These are phyloP conservation scores for Herpailurus yagouaroundi DNA, from an alignment of 2,113 vertebrate species.

Conservation along the genomic window DNA sequence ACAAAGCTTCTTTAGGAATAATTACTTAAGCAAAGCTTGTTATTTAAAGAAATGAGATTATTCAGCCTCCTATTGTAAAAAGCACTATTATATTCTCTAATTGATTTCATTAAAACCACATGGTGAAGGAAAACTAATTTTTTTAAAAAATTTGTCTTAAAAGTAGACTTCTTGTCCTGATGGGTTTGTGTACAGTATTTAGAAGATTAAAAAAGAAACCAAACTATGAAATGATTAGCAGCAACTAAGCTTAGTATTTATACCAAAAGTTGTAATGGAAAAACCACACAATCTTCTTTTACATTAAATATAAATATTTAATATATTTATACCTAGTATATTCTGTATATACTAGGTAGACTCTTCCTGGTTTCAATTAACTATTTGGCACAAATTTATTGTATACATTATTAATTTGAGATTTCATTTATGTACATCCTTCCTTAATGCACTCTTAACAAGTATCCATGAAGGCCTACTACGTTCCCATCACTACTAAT, in stretches of 20 bases:
- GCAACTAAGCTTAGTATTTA: neutral
- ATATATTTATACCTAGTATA: no score
- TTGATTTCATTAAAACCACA: neutral
- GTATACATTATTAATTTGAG: neutral
- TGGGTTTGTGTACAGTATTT: neutral
- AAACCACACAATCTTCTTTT: neutral
- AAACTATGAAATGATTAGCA: neutral
- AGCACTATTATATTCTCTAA: neutral
- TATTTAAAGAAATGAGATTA: neutral
- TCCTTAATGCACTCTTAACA: neutral
- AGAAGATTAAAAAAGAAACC: neutral
- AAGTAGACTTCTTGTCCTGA: neutral
- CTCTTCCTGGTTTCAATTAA: neutral
- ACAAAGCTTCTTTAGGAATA: neutral
- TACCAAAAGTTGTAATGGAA: neutral
- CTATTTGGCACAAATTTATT: neutral
- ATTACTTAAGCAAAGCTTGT: neutral
- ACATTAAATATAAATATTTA: neutral
- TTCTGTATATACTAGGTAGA: no score
- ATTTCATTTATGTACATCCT: constrained; percentile 16
- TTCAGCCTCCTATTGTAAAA: neutral
- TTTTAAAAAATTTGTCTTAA: neutral
- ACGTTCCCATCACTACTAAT: neutral
- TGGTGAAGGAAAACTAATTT: neutral
- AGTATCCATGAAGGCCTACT: neutral